phyloP scores from a whole-genome alignment of 2,113 vertebrate species.

The Neopipo cinnamomea region DNA sequence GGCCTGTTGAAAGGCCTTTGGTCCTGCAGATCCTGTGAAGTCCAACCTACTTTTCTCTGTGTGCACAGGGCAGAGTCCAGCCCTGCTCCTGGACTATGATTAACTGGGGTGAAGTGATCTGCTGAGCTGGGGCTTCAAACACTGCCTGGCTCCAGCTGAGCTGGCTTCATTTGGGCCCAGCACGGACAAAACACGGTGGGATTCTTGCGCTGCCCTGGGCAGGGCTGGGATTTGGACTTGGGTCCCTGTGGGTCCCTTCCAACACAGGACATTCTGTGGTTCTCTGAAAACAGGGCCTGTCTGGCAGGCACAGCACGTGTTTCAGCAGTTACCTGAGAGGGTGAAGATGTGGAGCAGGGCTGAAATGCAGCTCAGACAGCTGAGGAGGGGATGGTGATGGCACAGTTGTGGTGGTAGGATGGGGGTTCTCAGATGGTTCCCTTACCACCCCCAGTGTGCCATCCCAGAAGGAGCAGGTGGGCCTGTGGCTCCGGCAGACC shows the following conservation, averaged over 20 bases:
- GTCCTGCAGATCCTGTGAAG: background rate
- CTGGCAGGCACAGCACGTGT: background rate
- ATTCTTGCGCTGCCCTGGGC: background rate
- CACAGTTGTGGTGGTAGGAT: background rate
- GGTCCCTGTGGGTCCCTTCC: background rate
- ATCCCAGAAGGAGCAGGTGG: background rate
- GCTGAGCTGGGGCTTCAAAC: background rate
- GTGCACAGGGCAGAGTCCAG: background rate
- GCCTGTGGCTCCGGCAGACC: background rate
- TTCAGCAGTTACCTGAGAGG: background rate
- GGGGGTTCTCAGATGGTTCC: background rate
- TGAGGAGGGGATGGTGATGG: background rate
- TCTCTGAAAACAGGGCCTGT: background rate
- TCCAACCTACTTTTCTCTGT: background rate
- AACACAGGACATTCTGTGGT: background rate
- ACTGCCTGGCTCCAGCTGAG: background rate
- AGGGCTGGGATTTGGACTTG: background rate
- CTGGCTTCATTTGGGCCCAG: background rate
- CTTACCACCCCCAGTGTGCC: background rate
- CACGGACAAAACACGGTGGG: fast-evolving
- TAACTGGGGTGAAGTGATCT: background rate
- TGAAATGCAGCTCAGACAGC: background rate
- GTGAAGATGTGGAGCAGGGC: background rate
- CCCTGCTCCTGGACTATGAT: background rate
- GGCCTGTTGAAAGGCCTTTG: background rate